A percentile compares a stretch with the other conserved stretches of the same genome.
phyloP scores from a whole-genome alignment of 2,797 vertebrate species.

The Alosa sapidissima region DNA sequence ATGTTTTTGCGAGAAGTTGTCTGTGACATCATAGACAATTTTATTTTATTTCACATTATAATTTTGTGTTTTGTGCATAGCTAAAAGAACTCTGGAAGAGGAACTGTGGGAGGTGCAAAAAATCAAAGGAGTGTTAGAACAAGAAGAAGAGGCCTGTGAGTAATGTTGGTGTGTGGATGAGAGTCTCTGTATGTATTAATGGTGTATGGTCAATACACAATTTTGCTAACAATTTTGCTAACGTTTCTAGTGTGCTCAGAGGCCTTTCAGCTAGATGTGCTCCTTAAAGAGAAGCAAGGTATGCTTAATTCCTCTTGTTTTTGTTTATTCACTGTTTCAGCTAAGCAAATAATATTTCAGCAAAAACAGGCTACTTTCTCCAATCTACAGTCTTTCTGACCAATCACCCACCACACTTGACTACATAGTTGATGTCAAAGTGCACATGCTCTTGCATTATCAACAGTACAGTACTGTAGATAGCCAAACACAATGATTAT shows the following conservation, averaged over 20 bases:
- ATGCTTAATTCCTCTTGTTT: background rate
- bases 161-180: background rate
- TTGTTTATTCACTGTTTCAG: background rate
- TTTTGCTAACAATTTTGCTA: no score
- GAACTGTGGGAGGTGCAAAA: conserved; percentile 53
- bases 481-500: background rate
- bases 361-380: background rate
- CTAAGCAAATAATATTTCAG: background rate
- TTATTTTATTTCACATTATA: background rate
- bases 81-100: conserved; percentile 51
- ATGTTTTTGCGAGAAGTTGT: background rate
- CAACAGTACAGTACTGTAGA: background rate
- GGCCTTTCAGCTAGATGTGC: conserved; percentile 59
- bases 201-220: background rate
- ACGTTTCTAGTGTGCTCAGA: conserved; percentile 66
- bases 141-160: conserved; percentile 66
- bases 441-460: no score
- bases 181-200: background rate
- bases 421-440: background rate
- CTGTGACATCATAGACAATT: background rate
- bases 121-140: conserved; percentile 44
- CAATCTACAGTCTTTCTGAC: background rate
- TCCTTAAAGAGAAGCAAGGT: conserved; percentile 73
- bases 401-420: no score
- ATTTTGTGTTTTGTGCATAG: conserved; percentile 38